These are phyloP conservation scores for Puntigrus tetrazona DNA, from an alignment of 2,113 vertebrate species.

Conservation along the genomic window DNA sequence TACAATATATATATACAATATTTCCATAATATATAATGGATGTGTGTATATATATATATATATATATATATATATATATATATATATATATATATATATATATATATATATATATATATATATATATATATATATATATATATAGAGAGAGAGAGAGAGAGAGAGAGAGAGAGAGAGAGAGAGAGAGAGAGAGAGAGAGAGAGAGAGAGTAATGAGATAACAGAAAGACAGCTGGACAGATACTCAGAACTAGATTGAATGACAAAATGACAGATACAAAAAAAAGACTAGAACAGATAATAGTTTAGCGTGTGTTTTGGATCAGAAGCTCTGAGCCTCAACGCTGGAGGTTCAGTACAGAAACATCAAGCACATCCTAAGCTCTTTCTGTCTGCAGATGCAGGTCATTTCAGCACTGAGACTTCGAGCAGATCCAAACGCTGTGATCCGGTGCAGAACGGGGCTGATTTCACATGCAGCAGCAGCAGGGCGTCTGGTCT, in stretches of 20 bases:
- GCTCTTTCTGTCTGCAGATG: slow-evolving; percentile 2
- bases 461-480: slow-evolving; percentile 44
- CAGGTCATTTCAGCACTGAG: not conserved
- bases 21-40: too few species aligned
- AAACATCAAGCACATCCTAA: not conserved
- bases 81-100: too few species aligned
- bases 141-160: not conserved
- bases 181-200: not conserved
- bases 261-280: not conserved
- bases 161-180: not conserved
- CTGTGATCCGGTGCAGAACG: slow-evolving; percentile 2
- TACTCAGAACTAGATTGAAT: not conserved
- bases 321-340: not conserved
- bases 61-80: too few species aligned
- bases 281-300: not conserved
- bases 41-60: too few species aligned
- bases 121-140: too few species aligned
- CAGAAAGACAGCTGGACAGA: not conserved
- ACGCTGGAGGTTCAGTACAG: not conserved
- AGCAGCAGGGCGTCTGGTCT: slow-evolving; percentile 34
- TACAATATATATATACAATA: too few species aligned
- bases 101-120: too few species aligned
- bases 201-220: not conserved
- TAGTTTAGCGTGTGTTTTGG: not conserved
- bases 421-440: not conserved